Evolutionary conservation across 2,113 vertebrate species (phyloP).

Genomic region (Azemiops feae): DNA sequence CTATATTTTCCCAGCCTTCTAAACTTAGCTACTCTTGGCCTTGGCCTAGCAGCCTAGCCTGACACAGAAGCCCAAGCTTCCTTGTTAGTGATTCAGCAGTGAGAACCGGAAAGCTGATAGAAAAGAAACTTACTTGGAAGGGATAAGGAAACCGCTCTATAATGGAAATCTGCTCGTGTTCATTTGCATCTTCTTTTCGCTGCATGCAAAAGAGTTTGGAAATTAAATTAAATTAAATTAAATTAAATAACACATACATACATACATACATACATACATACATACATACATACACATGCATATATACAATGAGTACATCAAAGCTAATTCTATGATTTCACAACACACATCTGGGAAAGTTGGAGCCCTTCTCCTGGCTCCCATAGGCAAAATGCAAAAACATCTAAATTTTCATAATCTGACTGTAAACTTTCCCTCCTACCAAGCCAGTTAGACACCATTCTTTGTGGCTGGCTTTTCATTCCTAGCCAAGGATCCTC

Average conservation of each 20-base stretch:
- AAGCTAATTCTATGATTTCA: neutral
- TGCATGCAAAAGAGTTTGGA: conserved; percentile 43
- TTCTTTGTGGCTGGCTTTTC: neutral
- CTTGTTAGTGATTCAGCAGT: neutral
- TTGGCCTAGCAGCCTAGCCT: neutral
- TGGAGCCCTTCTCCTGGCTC: no score
- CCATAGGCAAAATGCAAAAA: neutral
- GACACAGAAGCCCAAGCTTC: neutral
- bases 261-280: neutral
- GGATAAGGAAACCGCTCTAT: conserved; percentile 79
- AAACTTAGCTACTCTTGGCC: neutral
- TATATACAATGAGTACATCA: neutral
- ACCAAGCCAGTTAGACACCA: neutral
- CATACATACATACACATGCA: neutral
- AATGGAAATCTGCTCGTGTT: conserved; percentile 78
- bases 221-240: neutral
- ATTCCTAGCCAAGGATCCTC: neutral
- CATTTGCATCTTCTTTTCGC: conserved; percentile 71
- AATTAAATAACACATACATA: no score
- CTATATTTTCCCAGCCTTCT: neutral
- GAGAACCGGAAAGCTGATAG: neutral
- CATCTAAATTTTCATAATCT: neutral
- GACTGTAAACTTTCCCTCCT: neutral
- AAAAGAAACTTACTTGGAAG: conserved; percentile 72
- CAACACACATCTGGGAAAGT: neutral